Base-by-base conservation (phyloP, 2,113 vertebrate genomes). In the Azemiops feae region DNA sequence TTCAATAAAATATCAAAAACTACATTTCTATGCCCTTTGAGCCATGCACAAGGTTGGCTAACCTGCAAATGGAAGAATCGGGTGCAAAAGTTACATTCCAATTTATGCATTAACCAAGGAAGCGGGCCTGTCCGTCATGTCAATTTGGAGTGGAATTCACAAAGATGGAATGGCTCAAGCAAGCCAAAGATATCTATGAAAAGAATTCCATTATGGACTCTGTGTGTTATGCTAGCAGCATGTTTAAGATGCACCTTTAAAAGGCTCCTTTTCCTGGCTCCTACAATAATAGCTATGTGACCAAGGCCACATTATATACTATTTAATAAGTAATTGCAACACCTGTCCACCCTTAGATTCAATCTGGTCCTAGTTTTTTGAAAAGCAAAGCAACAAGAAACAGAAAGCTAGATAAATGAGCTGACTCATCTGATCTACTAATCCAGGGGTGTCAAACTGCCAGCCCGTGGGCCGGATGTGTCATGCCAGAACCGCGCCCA, bases 381-480 rank as follows among this genome's bases (percentile, higher is more conserved):
- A 85, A 85, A 85, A 85, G 7, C n/a, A 85, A 43, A 85, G 14
- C 74, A 85, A 43, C 1, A 1, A 30, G 10, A 64, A 64, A 30
- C 14, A 34, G 64, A 16, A 34, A 74, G 27, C 27, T 34, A 34
- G 64, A 18, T 74, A 74, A 74, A 74, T 74, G 64, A 34, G 14
- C 30, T 69, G 64, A 69, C 30, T 34, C 69, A 81, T 81, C n/a
- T 34, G 69, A 7, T 7, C 69, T 39, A 20, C n/a, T 81, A 50
- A 50, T 50, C 8, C 47, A 50, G 47, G 8, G 47, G 47, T 50
- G 47, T 10, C 47, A 50, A 50, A 50, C 47, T 50, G 1, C 47
- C 1, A 0, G 47, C 47, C 47, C 8, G 1, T 1, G 7, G 47
- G 47, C 47, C 8, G 1, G 47, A 50, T 50, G 8, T 1, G 0